Conservation (phyloP, 2,797 vertebrate species). For the Crenichthys baileyi region DNA sequence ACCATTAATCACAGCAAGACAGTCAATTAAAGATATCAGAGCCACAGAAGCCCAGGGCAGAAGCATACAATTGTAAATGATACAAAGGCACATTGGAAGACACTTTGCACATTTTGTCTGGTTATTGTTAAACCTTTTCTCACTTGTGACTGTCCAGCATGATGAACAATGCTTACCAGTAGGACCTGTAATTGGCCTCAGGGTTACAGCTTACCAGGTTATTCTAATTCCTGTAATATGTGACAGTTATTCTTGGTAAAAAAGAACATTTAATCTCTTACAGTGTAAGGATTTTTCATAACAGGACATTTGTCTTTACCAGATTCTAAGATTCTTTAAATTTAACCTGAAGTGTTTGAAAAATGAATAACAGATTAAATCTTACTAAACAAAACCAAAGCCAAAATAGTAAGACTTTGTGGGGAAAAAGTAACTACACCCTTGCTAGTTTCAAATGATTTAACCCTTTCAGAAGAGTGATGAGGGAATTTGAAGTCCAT, state of each 20-base stretch:
- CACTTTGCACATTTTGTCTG: constrained; percentile 39
- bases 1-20: constrained; percentile 85
- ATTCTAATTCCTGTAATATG: neutral
- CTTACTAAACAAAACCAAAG: neutral
- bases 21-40: constrained; percentile 83
- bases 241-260: neutral
- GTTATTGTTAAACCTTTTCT: constrained; percentile 47
- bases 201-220: neutral
- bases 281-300: neutral
- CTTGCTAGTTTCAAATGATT: neutral
- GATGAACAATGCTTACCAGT: constrained; percentile 9
- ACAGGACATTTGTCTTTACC: neutral
- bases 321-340: neutral
- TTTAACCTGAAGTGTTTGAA: neutral
- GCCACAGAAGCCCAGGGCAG: constrained; percentile 50
- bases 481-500: neutral
- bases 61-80: constrained; percentile 50
- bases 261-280: neutral
- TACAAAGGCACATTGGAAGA: constrained; percentile 47
- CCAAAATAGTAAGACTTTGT: neutral
- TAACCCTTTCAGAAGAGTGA: neutral
- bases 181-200: neutral
- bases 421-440: neutral
- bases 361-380: neutral
- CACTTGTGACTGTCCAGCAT: constrained; percentile 15